phyloP scores from a whole-genome alignment of 1,140 invertebrate genomes.

The Condylostylus longicornis region DNA sequence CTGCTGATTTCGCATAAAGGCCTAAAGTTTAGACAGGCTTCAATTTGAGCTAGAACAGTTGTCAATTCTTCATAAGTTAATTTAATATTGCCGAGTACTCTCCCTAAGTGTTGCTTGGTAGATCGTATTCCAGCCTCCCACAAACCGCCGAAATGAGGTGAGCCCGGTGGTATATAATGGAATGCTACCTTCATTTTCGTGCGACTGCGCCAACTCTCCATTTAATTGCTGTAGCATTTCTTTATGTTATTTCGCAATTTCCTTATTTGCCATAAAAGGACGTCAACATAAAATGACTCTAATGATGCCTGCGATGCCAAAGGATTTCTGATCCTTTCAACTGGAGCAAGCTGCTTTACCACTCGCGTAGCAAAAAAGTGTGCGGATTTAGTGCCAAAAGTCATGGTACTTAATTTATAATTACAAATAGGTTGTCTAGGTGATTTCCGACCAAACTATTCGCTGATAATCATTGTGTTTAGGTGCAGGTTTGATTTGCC shows the following conservation, averaged over 20 bases:
- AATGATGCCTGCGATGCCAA: conserved; percentile 13
- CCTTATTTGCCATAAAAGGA: conserved; percentile 20
- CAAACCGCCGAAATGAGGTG: conserved; percentile 2
- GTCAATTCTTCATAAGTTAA: conserved; percentile 1
- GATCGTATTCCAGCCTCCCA: conserved; percentile 4
- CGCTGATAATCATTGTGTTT: conserved; percentile 16
- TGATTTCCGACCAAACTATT: conserved; percentile 18
- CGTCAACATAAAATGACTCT: conserved; percentile 33
- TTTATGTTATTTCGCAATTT: no score
- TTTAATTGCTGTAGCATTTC: no score
- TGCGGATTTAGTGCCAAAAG: conserved; percentile 24
- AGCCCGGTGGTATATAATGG: conserved; percentile 5
- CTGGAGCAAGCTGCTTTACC: conserved; percentile 17
- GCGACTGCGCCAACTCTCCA: no score
- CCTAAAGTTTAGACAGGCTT: neutral
- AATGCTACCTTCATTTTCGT: no score
- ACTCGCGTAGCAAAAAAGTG: conserved; percentile 19
- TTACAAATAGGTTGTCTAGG: neutral
- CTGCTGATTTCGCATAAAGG: no score
- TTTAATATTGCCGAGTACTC: no score
- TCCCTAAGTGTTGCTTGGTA: neutral
- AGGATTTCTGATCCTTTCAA: conserved; percentile 15
- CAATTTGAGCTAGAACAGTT: neutral
- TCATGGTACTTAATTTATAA: conserved; percentile 19
- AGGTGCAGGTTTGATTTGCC: conserved; percentile 14